Base-by-base conservation (phyloP, 2,888 invertebrate genomes). In the Eretmocerus hayati region DNA sequence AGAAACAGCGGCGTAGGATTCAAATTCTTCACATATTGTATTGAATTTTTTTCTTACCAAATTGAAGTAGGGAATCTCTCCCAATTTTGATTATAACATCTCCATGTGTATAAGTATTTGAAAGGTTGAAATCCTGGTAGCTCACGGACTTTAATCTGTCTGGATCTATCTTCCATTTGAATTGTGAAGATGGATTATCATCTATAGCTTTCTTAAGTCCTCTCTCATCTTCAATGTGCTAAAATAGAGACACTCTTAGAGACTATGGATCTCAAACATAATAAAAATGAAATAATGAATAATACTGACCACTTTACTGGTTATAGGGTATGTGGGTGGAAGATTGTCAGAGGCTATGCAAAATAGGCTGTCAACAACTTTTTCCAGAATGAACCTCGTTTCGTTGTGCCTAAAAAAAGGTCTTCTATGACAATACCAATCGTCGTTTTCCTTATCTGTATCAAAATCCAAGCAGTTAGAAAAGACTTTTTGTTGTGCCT, bases 331-430 rank as follows among this genome's bases (percentile, higher is more conserved):
- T 15, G 59, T 57, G 15, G 68, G 66, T 39, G 78, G 79, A 47
- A 78, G 67, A 69, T 82, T 82, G 52, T 77, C 80, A 45, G 74
- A 75, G 16, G 75, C 71, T 48, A 83, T 75, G 58, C 82, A 83
- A 61, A 83, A 79, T 50, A 82, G 62, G 53, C 77, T 75, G 50
- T 74, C 74, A 19, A 66, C 59, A 33, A 71, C 48, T 55, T 66
- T 65, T 49, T 68, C 64, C n/a, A 71, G 59, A 53, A 71, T 59
- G 45, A 67, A 69, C 47, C 61, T 69, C 1, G 77, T 78, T 53
- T 77, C 77, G 60, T 81, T 80, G 35, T 73, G 66, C 55, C 76
- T 77, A 54, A 79, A 71, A 46, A 77, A 73, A 57, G 78, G 73
- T 38, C 71, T 71, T 48, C 75, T 74, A 54, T 75, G 73, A 59